Evolutionary conservation across 2,888 invertebrate species (phyloP).

Genomic region (Lamproptera curius): DNA sequence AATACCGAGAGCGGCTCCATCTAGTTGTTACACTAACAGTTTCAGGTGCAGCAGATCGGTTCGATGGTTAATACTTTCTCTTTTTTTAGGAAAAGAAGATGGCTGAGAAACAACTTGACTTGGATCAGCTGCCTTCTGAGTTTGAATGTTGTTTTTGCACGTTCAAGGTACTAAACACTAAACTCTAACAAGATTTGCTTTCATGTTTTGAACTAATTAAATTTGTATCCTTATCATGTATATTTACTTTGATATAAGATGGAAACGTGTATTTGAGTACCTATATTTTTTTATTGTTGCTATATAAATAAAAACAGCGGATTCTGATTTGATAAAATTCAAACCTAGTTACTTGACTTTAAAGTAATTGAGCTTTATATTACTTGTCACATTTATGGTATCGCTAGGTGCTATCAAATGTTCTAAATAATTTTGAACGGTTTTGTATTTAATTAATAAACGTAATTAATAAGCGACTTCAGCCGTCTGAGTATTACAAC

Average conservation of each 20-base stretch:
- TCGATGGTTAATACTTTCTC: conserved; percentile 59
- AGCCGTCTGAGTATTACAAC: no score
- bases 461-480: no score
- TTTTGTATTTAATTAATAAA: no score
- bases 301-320: no score
- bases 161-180: conserved; percentile 89
- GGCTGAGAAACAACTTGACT: conserved; percentile 84
- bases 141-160: conserved; percentile 99
- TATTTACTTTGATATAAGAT: neutral
- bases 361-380: no score
- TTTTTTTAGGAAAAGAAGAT: conserved; percentile 83
- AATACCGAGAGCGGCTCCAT: conserved; percentile 22
- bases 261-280: no score
- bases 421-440: no score
- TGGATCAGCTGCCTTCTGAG: conserved; percentile 95
- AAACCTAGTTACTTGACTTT: no score
- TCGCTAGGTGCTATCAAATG: no score
- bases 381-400: no score
- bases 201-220: neutral
- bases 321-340: no score
- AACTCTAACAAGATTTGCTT: conserved; percentile 47
- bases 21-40: conserved; percentile 12
- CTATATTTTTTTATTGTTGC: no score
- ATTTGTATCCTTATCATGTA: neutral
- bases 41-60: conserved; percentile 12